Percentiles rank a stretch among this genome's conserved stretches.
Conservation (phyloP, 2,113 vertebrate genomes). For the Oophaga pumilio region DNA sequence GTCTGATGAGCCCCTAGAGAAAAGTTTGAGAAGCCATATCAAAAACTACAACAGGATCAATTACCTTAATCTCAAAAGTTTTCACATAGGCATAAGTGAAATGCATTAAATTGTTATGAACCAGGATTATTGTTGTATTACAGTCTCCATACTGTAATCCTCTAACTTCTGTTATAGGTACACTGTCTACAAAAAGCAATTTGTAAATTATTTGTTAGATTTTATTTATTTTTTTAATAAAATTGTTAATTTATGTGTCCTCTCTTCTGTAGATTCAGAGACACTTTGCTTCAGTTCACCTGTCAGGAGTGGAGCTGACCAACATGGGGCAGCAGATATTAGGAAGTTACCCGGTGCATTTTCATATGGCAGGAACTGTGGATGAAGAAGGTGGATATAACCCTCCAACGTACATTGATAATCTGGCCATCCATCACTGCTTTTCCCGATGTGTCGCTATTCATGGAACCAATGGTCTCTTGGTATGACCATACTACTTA, state of each 20-base stretch:
- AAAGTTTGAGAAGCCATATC: background rate
- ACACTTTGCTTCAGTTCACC: conserved; percentile 63
- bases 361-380: conserved; percentile 60
- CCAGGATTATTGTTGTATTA: background rate
- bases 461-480: conserved; percentile 62
- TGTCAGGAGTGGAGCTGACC: conserved; percentile 62
- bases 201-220: background rate
- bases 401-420: conserved; percentile 12
- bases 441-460: conserved; percentile 66
- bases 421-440: conserved; percentile 64
- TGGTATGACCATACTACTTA: conserved; percentile 66
- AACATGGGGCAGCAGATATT: conserved; percentile 59
- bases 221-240: background rate
- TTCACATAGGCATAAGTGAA: background rate
- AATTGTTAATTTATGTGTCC: background rate
- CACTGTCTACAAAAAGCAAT: background rate
- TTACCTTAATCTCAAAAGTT: background rate
- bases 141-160: background rate
- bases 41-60: background rate
- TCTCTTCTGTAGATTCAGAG: conserved; percentile 64
- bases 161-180: background rate
- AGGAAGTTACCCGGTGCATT: conserved; percentile 62
- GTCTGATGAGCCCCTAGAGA: no score
- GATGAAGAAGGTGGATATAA: conserved; percentile 61
- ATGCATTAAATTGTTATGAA: background rate